Base-by-base conservation (phyloP, 2,797 vertebrate genomes). In the Muscicapa comitata region DNA sequence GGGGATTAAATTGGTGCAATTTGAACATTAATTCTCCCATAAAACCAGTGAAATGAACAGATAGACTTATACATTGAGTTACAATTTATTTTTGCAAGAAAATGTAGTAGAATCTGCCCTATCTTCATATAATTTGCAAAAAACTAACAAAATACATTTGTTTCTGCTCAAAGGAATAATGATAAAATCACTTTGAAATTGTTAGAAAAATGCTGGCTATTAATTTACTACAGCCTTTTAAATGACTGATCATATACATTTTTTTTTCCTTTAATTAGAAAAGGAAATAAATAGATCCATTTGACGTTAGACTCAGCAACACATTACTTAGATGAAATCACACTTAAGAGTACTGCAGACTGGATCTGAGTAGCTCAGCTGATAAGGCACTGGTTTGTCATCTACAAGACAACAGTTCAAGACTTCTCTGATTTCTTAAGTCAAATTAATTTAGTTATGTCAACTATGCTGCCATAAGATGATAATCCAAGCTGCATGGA, bases 391-490 rank as follows among this genome's bases (percentile, higher is more conserved):
- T 90, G 89, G 97, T 97, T 98, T 98, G 98, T 98, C 97, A 97
- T 96, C 88, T 96, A 89, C 89, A 86, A 94, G 97, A 97, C 90
- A 94, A 97, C 94, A 96, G 96, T 96, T 97, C 96, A 97, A 97
- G 94, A 95, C 97, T 97, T 95, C 89, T 96, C 94, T 96, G 95
- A 95, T 97, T 97, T 92, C 96, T 97, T 97, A 97, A 97, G 97
- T 98, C 95, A 97, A 98, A 97, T 98, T 98, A 98, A 97, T 97
- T 98, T 97, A 97, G 94, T 97, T 97, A 95, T 97, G 95, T 97
- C 97, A 97, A 86, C 96, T 96, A 96, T 97, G 96, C 94, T 97
- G 96, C 95, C 96, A 95, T 97, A 97, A 97, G 90, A 96, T 97
- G 97, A 97, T 98, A 98, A 97, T 97, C 63, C 91, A 76, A 93